Conservation (phyloP, 2,113 vertebrate genomes). For the Anthoscopus minutus region DNA sequence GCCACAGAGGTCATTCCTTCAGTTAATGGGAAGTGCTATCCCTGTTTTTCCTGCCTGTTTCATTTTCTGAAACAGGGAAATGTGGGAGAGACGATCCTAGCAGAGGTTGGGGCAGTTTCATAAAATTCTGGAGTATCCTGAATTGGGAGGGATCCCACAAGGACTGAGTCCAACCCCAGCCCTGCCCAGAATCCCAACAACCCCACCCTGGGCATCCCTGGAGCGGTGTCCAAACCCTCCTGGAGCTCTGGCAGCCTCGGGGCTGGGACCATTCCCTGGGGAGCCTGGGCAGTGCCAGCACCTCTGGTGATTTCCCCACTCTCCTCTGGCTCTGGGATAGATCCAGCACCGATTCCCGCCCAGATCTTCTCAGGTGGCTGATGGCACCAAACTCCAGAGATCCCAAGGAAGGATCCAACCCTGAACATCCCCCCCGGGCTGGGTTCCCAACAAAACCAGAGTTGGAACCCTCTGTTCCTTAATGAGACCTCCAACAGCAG, state of each 20-base stretch:
- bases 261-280: neutral
- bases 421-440: fast-evolving
- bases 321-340: neutral
- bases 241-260: neutral
- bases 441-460: neutral
- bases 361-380: neutral
- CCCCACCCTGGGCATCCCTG: neutral
- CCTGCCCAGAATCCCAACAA: neutral
- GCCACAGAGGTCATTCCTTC: neutral
- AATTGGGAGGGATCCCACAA: neutral
- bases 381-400: neutral
- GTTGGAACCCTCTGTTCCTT: neutral
- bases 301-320: neutral
- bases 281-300: neutral
- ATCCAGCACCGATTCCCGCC: neutral
- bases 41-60: neutral
- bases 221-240: neutral
- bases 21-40: fast-evolving
- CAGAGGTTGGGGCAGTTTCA: neutral
- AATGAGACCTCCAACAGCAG: neutral
- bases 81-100: neutral
- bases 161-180: fast-evolving
- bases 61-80: neutral
- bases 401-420: neutral
- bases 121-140: neutral